Conservation (phyloP, 2,888 invertebrate genomes). For the Diaphora mendica region DNA sequence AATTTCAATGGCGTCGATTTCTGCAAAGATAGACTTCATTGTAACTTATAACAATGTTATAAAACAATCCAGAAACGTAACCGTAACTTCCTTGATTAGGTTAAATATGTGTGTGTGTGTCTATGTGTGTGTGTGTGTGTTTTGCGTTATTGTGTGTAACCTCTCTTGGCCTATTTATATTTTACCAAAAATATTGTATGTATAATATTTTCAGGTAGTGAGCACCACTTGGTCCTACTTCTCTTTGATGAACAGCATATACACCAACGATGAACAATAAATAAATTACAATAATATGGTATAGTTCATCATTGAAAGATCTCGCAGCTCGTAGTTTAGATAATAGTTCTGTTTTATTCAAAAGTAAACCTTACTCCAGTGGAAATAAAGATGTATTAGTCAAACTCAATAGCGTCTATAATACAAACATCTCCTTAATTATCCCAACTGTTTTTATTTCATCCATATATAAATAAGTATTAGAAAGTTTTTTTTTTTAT, state of each 20-base stretch:
- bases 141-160: too few species aligned
- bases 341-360: neutral
- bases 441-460: neutral
- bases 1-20: too few species aligned
- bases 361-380: neutral
- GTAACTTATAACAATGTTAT: too few species aligned
- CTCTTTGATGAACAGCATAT: slow-evolving; percentile 54
- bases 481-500: too few species aligned
- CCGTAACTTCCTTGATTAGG: too few species aligned
- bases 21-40: too few species aligned
- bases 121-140: too few species aligned
- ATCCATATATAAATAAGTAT: neutral
- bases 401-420: neutral
- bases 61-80: too few species aligned
- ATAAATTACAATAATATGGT: neutral
- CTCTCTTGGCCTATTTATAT: too few species aligned
- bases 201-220: slow-evolving; percentile 49
- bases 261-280: slow-evolving; percentile 34
- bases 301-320: neutral
- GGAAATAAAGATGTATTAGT: neutral
- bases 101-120: too few species aligned
- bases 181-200: too few species aligned
- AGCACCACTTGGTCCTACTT: slow-evolving; percentile 61
- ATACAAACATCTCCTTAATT: neutral
- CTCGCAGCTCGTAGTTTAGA: neutral